phyloP scores from a whole-genome alignment of 2,113 vertebrate genomes.

The Vulpes vulpes region DNA sequence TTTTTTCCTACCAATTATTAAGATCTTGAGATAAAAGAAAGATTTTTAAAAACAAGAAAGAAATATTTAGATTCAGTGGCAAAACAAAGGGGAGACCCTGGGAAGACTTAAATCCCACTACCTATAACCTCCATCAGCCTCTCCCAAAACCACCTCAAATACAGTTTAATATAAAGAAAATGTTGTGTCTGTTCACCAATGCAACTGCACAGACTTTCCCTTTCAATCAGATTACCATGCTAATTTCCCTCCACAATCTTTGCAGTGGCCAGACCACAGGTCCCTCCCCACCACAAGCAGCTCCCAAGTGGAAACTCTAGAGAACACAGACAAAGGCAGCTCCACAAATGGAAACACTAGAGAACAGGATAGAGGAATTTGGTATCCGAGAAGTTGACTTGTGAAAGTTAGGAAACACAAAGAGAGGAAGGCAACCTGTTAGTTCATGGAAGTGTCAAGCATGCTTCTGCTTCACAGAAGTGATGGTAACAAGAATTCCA shows the following conservation, averaged over 20 bases:
- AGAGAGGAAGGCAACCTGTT: not conserved
- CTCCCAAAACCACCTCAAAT: not conserved
- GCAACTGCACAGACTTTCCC: not conserved
- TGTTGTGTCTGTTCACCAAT: not conserved
- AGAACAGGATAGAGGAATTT: not conserved
- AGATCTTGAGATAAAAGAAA: not conserved
- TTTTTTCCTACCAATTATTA: not conserved
- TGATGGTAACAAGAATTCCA: not conserved
- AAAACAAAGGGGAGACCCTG: not conserved
- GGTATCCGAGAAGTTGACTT: not conserved
- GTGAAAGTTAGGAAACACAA: not conserved
- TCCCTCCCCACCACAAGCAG: not conserved
- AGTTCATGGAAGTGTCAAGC: not conserved
- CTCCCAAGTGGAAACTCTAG: not conserved
- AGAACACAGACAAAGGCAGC: not conserved
- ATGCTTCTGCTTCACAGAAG: not conserved
- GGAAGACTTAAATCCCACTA: not conserved
- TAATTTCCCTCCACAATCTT: not conserved
- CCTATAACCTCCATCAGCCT: not conserved
- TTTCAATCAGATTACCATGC: not conserved
- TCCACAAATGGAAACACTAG: not conserved
- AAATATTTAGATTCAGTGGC: not conserved
- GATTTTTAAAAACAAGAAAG: not conserved
- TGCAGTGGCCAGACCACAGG: not conserved
- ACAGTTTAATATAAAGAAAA: not conserved